Evolutionary conservation across 2,113 vertebrate genomes (phyloP), one percentile per base, ranked within the genome.

Genomic region (Ictidomys tridecemlineatus): DNA sequence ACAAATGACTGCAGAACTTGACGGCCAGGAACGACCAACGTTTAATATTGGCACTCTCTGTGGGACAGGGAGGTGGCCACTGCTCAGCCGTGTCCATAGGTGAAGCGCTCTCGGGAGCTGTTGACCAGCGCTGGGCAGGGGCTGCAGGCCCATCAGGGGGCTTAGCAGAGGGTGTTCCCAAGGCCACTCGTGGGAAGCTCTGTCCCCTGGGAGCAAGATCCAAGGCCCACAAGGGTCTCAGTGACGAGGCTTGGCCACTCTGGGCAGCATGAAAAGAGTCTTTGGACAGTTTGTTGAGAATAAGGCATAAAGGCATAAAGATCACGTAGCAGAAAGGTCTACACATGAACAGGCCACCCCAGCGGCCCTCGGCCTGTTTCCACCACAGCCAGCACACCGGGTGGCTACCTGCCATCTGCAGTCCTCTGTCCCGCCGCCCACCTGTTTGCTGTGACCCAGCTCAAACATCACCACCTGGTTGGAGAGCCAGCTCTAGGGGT

Each of bases 171-270:
- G 42, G 18, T 63, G 13, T 76, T 73, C 37, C 32, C 56, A 39
- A 56, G 51, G 51, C 63, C 58, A 28, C 6, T n/a, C 24, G 5
- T 73, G 22, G 20, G 24, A 45, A 24, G 53, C 70, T 16, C 34
- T 30, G 77, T n/a, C 73, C 79, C 28, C 30, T 26, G 51, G 22
- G 1, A 48, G 2, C 0, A 0, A 20, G 34, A 13, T 6, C 63
- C 65, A 0, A 1, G 26, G n/a, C 5, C 24, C 39, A 53, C 1
- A 9, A 37, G 34, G 2, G 26, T 8, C 0, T 76, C 42, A 26
- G 17, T 13, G 51, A 11, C n/a, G 1, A 2, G 1, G 8, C 0
- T 0, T 11, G 28, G 34, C 20, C 1, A 9, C 13, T 2, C 32
- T 0, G 0, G 24, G 39, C 28, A 69, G 56, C 89, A 63, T 63